Percentiles rank a stretch among this genome's conserved stretches.
These are phyloP conservation scores for Drosophila paranaensis DNA, from an alignment of 2,888 invertebrate species.

Conservation along the genomic window DNA sequence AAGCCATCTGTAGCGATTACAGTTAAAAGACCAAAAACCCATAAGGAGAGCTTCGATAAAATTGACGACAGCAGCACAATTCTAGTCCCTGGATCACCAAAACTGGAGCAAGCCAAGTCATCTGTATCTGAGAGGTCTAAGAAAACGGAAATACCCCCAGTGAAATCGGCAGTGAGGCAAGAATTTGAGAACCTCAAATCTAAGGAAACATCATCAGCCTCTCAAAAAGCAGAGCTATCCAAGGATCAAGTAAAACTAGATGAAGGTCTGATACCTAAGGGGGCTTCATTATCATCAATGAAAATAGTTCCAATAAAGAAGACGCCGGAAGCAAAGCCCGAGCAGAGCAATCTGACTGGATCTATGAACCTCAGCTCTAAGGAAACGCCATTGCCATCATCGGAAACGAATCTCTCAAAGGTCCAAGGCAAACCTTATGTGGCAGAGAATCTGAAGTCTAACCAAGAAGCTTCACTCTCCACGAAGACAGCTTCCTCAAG, in stretches of 20 bases:
- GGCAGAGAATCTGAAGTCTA: neutral
- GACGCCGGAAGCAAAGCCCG: neutral
- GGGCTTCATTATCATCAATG: too few species aligned
- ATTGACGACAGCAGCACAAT: neutral
- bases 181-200: neutral
- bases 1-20: neutral
- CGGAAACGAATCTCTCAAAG: neutral
- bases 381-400: neutral
- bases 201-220: neutral
- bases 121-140: too few species aligned
- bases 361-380: neutral
- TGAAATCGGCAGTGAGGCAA: neutral
- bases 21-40: neutral
- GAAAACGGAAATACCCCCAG: too few species aligned
- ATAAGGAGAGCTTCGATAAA: too few species aligned
- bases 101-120: neutral
- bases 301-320: neutral
- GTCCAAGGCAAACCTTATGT: neutral
- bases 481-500: too few species aligned
- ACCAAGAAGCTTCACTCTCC: too few species aligned
- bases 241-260: neutral
- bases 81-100: neutral
- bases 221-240: neutral
- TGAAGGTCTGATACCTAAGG: neutral
- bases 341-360: neutral